phyloP scores from a whole-genome alignment of 2,797 vertebrate genomes.

The Acropternis orthonyx region DNA sequence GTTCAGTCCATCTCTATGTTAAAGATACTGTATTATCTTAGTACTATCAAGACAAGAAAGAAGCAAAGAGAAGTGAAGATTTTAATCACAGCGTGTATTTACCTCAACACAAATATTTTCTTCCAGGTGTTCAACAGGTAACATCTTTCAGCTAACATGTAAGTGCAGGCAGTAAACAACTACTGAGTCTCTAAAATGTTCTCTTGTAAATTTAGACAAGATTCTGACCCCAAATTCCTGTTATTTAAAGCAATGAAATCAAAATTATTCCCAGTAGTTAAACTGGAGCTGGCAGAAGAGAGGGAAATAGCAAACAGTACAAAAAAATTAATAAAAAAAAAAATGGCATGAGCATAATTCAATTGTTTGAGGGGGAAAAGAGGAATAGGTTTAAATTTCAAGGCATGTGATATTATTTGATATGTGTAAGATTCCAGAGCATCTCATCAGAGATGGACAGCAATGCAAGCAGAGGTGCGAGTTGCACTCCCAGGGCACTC shows the following conservation, averaged over 20 bases:
- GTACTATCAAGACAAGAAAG: not conserved
- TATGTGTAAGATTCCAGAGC: not conserved
- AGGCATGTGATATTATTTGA: not conserved
- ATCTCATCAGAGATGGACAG: not conserved
- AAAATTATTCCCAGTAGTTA: not conserved
- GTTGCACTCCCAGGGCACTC: not conserved
- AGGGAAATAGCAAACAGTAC: not conserved
- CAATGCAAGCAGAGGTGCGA: not conserved
- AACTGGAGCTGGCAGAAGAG: not conserved
- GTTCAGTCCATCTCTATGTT: not conserved
- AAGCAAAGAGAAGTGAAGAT: not conserved
- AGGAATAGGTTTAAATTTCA: not conserved
- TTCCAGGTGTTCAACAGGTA: not conserved
- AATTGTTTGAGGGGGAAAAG: not conserved
- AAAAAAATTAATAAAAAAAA: not conserved
- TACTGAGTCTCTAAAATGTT: not conserved
- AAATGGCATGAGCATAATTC: not conserved
- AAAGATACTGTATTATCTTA: not conserved
- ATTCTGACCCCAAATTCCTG: not conserved
- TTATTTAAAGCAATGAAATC: not conserved
- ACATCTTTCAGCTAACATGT: not conserved
- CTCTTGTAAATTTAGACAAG: not conserved
- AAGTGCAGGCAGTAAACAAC: not conserved
- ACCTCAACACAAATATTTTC: not conserved
- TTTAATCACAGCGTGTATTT: not conserved